Conservation (phyloP, 1,140 invertebrate genomes). For the Aphidius gifuensis region DNA sequence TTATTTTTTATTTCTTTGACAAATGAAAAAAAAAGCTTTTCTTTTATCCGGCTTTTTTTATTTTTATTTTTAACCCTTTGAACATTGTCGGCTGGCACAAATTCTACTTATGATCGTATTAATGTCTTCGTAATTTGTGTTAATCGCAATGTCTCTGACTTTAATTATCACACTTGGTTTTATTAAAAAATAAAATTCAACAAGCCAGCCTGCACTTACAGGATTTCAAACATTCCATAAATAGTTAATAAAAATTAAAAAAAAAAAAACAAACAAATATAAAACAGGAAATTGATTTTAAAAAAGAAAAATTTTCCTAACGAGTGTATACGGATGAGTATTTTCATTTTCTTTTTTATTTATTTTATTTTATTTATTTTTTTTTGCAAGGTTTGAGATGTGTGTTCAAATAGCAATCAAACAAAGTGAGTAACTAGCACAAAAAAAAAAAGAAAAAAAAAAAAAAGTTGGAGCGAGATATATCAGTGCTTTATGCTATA, state of each 20-base stretch:
- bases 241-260: too few species aligned
- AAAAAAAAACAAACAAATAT: too few species aligned
- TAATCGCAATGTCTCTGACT: background rate
- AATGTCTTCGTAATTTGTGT: constrained; percentile 16
- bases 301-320: constrained; percentile 6
- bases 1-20: too few species aligned
- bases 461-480: background rate
- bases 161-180: background rate
- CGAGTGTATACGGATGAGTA: background rate
- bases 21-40: background rate
- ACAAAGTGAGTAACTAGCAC: constrained; percentile 2
- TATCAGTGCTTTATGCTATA: too few species aligned
- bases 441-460: background rate
- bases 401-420: constrained; percentile 20
- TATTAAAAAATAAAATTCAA: too few species aligned
- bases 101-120: constrained; percentile 25
- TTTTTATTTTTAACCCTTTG: background rate
- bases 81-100: constrained; percentile 19
- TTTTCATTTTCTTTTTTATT: too few species aligned
- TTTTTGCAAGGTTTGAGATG: too few species aligned
- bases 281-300: too few species aligned
- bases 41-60: background rate
- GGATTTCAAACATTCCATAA: too few species aligned
- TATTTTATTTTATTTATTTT: too few species aligned
- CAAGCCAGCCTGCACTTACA: too few species aligned